phyloP scores from a whole-genome alignment of 2,797 vertebrate species.

The Botia almorhae region DNA sequence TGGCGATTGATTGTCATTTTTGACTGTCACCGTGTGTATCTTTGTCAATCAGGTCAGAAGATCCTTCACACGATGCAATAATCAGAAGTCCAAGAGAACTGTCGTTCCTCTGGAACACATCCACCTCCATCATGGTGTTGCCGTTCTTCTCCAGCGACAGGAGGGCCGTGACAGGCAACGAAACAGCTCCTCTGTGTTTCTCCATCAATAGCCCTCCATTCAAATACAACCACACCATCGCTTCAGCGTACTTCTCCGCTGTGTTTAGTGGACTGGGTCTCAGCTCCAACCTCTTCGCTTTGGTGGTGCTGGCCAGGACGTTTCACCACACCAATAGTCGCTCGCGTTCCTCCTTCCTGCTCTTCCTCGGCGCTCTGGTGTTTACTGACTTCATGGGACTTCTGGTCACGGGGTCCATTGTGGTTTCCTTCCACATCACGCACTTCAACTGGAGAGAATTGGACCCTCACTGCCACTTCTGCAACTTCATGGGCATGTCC shows the following conservation, averaged over 20 bases:
- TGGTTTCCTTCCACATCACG: slow-evolving; percentile 82
- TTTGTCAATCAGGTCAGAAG: slow-evolving; percentile 4
- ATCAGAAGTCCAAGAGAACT: not conserved
- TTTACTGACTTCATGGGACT: slow-evolving; percentile 93
- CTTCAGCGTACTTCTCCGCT: slow-evolving; percentile 82
- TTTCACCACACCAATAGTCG: slow-evolving; percentile 73
- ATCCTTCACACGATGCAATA: slow-evolving; percentile 25
- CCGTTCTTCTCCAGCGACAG: not conserved
- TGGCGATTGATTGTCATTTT: not conserved
- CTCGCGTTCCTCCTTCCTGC: slow-evolving; percentile 87
- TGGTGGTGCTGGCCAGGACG: slow-evolving; percentile 83
- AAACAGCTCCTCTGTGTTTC: slow-evolving; percentile 70
- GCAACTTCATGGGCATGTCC: slow-evolving; percentile 90
- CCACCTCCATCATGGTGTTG: slow-evolving; percentile 71
- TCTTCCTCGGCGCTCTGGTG: slow-evolving; percentile 90
- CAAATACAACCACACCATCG: slow-evolving; percentile 52
- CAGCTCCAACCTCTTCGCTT: slow-evolving; percentile 89
- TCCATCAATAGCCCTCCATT: slow-evolving; percentile 71
- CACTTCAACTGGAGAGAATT: slow-evolving; percentile 80
- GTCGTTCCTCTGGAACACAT: no score
- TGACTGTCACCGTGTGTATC: not conserved
- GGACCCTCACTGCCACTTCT: slow-evolving; percentile 88
- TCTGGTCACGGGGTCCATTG: slow-evolving; percentile 84
- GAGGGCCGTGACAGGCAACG: slow-evolving; percentile 27
- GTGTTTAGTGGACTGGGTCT: slow-evolving; percentile 84